phyloP scores from a whole-genome alignment of 2,888 invertebrate species.

The Nomada fabriciana region DNA sequence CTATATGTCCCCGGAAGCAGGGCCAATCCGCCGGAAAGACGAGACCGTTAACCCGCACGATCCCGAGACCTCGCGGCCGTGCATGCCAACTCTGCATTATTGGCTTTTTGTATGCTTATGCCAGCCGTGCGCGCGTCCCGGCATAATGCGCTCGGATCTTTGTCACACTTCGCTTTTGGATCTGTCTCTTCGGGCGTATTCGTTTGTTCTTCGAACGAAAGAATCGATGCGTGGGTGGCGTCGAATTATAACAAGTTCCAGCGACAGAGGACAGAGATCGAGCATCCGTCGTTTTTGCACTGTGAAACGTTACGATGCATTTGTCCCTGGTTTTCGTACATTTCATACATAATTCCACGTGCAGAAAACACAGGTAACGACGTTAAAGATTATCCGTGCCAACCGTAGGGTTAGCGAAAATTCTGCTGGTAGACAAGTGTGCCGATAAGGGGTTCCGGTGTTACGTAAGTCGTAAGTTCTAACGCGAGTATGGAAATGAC shows the following conservation, averaged over 20 bases:
- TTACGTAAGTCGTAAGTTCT: constrained; percentile 23
- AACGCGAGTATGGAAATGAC: background rate
- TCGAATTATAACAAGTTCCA: too few relatives aligned
- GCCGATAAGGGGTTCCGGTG: constrained; percentile 19
- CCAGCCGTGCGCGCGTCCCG: constrained; percentile 66
- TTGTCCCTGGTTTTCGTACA: too few relatives aligned
- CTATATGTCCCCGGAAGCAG: constrained; percentile 84
- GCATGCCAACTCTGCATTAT: constrained; percentile 82
- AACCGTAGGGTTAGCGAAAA: too few relatives aligned
- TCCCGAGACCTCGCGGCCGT: constrained; percentile 82
- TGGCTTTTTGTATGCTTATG: constrained; percentile 77
- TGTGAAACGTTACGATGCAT: too few relatives aligned
- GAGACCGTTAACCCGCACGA: constrained; percentile 84
- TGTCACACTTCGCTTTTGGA: constrained; percentile 3
- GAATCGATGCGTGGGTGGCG: background rate
- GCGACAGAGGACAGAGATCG: background rate
- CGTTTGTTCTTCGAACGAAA: background rate
- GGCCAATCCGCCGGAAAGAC: constrained; percentile 84
- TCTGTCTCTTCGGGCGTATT: background rate
- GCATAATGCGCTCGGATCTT: constrained; percentile 60
- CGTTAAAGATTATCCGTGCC: too few relatives aligned
- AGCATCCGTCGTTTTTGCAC: background rate
- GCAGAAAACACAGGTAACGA: too few relatives aligned
- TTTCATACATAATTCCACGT: too few relatives aligned
- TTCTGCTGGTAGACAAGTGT: constrained; percentile 6